Conservation (phyloP, 2,113 vertebrate genomes). For the Antechinus flavipes region DNA sequence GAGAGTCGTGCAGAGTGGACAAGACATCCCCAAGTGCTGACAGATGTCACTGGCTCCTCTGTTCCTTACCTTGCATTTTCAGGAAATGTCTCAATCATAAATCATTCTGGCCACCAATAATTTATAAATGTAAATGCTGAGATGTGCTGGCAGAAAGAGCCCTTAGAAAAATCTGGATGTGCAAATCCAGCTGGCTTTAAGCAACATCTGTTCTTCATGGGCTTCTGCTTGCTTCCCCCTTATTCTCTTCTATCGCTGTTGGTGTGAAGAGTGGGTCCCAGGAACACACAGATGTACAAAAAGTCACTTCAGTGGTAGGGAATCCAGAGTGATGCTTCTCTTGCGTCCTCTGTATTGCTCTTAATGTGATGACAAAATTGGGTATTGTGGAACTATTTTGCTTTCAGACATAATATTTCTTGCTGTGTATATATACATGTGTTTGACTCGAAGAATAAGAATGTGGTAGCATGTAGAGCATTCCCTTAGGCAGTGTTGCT, state of each 20-base stretch:
- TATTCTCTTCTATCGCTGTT: constrained; percentile 21
- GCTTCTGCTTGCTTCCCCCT: constrained; percentile 10
- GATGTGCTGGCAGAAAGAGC: constrained; percentile 11
- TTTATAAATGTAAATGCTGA: constrained; percentile 25
- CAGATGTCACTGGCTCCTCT: constrained; percentile 51
- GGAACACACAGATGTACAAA: neutral
- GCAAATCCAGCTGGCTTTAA: constrained; percentile 17
- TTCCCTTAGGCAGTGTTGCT: constrained; percentile 6
- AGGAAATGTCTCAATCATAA: constrained; percentile 60
- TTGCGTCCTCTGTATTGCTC: neutral
- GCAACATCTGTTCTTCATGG: neutral
- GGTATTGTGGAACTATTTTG: neutral
- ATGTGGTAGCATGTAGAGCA: neutral
- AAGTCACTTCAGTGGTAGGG: neutral
- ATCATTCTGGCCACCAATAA: constrained; percentile 61
- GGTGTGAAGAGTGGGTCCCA: neutral
- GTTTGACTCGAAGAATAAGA: neutral
- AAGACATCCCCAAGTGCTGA: constrained; percentile 20
- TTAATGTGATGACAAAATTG: constrained; percentile 14
- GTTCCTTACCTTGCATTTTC: constrained; percentile 41
- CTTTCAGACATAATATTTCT: neutral
- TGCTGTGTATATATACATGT: neutral
- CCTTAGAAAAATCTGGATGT: neutral
- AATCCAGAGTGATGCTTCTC: neutral
- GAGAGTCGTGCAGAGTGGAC: constrained; percentile 75